Percentiles rank a stretch among this genome's conserved stretches.
phyloP scores from a whole-genome alignment of 2,888 invertebrate genomes.

The Hyposoter didymator region DNA sequence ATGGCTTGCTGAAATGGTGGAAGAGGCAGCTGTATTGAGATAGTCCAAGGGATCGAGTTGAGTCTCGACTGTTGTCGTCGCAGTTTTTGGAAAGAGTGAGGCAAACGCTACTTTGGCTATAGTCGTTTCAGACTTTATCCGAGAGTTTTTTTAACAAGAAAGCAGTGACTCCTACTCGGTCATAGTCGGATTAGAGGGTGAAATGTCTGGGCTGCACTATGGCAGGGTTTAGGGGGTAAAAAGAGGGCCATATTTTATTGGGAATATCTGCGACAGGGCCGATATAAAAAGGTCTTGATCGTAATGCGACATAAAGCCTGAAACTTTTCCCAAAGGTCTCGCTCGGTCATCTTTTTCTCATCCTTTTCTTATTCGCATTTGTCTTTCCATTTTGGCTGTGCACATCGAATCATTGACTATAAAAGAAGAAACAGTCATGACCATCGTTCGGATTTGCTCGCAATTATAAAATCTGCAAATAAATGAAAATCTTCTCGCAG shows the following conservation, averaged over 20 bases:
- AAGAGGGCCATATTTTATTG: conserved; percentile 40
- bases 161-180: neutral
- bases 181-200: conserved; percentile 18
- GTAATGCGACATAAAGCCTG: conserved; percentile 49
- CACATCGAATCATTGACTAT: neutral
- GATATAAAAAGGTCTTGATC: conserved; percentile 58
- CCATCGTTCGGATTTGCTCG: neutral
- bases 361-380: conserved; percentile 4
- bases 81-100: neutral
- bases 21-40: neutral
- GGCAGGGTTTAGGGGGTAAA: conserved; percentile 2
- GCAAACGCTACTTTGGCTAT: neutral
- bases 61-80: neutral
- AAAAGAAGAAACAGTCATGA: neutral
- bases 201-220: conserved; percentile 5
- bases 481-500: neutral
- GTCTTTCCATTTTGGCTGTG: neutral
- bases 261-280: conserved; percentile 32
- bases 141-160: neutral
- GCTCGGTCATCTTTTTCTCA: conserved; percentile 14
- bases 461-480: neutral
- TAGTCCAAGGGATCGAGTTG: neutral
- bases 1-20: neutral
- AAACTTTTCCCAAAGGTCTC: conserved; percentile 42
- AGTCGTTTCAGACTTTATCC: neutral